Conservation (phyloP, 2,888 invertebrate genomes). For the Dilophus febrilis region DNA sequence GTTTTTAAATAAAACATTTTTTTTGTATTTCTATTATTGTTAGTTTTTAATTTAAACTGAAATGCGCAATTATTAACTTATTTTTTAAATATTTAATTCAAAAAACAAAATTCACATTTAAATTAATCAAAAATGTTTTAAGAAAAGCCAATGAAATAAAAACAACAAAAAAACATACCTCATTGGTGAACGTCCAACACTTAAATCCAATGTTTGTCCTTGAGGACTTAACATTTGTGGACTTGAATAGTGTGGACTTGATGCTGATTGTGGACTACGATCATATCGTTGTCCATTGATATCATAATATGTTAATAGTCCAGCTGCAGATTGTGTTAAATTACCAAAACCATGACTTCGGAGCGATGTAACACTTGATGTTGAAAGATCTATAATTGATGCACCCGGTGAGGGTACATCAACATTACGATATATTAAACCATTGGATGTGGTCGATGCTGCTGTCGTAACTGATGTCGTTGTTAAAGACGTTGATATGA, state of each 20-base stretch:
- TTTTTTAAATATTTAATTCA: too few species aligned
- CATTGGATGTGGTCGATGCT: slow-evolving; percentile 15
- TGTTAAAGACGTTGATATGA: slow-evolving; percentile 19
- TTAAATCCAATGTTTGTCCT: slow-evolving; percentile 67
- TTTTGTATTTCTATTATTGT: too few species aligned
- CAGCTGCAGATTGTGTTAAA: too few species aligned
- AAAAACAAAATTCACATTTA: too few species aligned
- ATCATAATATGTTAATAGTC: slow-evolving; percentile 14
- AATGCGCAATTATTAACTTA: too few species aligned
- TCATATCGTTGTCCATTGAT: slow-evolving; percentile 6
- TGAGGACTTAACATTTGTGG: slow-evolving; percentile 71
- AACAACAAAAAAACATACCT: slow-evolving; percentile 34
- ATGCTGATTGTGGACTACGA: slow-evolving; percentile 60
- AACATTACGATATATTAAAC: slow-evolving; percentile 18
- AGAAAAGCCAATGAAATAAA: background rate
- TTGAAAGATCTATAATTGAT: slow-evolving; percentile 63
- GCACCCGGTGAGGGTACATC: slow-evolving; percentile 51
- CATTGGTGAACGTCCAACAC: slow-evolving; percentile 61
- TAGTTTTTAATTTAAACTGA: too few species aligned
- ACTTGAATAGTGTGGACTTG: slow-evolving; percentile 60
- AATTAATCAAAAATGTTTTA: background rate
- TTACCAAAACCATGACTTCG: slow-evolving; percentile 44
- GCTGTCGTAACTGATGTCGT: slow-evolving; percentile 38
- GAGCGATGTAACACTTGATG: slow-evolving; percentile 55
- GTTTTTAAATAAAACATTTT: too few species aligned